phyloP scores from a whole-genome alignment of 1,140 invertebrate genomes.

The Vollenhovia emeryi region DNA sequence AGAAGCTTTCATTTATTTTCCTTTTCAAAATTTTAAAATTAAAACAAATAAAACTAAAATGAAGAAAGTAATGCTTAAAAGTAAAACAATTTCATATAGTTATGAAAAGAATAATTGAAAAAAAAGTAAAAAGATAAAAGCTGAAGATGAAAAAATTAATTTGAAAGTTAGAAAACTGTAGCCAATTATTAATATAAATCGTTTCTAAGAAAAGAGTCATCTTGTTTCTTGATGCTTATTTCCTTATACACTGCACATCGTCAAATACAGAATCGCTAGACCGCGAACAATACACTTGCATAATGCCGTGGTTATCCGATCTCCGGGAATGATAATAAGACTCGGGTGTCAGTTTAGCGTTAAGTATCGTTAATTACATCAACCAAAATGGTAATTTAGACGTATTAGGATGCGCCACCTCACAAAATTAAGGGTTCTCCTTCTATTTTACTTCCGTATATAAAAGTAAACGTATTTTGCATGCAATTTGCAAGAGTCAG shows the following conservation, averaged over 20 bases:
- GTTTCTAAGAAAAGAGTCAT: background rate
- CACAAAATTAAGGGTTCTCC: constrained; percentile 57
- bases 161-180: background rate
- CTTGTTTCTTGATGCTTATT: background rate
- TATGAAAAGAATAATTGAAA: background rate
- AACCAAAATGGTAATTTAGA: constrained; percentile 27
- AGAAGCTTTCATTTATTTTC: background rate
- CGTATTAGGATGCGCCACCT: constrained; percentile 10
- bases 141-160: background rate
- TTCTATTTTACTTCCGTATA: constrained; percentile 35
- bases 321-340: background rate
- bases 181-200: background rate
- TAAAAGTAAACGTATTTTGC: constrained; percentile 48
- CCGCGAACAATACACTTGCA: background rate
- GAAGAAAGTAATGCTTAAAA: background rate
- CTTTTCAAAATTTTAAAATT: background rate
- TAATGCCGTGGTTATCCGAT: background rate
- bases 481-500: constrained; percentile 10
- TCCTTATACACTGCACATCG: background rate
- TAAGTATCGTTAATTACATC: constrained; percentile 49
- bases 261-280: background rate
- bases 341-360: constrained; percentile 3
- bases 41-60: background rate
- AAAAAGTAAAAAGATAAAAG: background rate
- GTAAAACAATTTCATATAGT: background rate